Evolutionary conservation across 2,797 vertebrate genomes (phyloP).

Genomic region (Brachymystax lenok): DNA sequence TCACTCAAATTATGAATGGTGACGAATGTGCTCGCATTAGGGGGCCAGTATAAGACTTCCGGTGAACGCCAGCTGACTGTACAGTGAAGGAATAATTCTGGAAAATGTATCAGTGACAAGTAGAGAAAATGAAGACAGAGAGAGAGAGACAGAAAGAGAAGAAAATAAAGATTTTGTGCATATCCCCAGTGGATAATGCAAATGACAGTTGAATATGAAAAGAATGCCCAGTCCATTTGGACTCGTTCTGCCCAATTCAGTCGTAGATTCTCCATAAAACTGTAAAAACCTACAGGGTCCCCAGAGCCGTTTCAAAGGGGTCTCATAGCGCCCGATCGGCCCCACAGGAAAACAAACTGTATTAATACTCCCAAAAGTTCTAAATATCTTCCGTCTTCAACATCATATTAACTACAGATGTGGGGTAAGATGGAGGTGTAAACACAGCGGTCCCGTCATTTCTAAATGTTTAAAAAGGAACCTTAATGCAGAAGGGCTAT

Average conservation of each 20-base stretch:
- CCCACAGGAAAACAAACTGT: slow-evolving; percentile 74
- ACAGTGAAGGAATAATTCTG: slow-evolving; percentile 24
- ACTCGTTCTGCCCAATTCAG: slow-evolving; percentile 57
- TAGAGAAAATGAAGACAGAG: slow-evolving; percentile 32
- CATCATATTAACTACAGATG: slow-evolving; percentile 79
- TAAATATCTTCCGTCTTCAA: slow-evolving; percentile 73
- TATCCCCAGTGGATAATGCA: slow-evolving; percentile 60
- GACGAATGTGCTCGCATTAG: slow-evolving; percentile 9
- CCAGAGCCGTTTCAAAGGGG: slow-evolving; percentile 68
- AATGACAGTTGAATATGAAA: slow-evolving; percentile 73
- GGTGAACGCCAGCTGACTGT: slow-evolving; percentile 8
- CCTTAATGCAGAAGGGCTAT: slow-evolving; percentile 75
- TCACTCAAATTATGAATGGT: slow-evolving; percentile 3
- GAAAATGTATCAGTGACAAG: slow-evolving; percentile 42
- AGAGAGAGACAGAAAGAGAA: background rate
- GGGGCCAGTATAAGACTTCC: slow-evolving; percentile 4
- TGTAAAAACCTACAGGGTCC: slow-evolving; percentile 53
- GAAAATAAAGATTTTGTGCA: slow-evolving; percentile 53
- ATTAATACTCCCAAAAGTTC: slow-evolving; percentile 77
- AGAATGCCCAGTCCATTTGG: slow-evolving; percentile 54
- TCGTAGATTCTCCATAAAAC: slow-evolving; percentile 59
- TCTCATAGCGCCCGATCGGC: slow-evolving; percentile 3
- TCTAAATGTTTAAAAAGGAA: slow-evolving; percentile 78
- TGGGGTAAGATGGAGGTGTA: slow-evolving; percentile 73
- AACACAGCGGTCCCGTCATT: slow-evolving; percentile 73